phyloP scores from a whole-genome alignment of 2,113 vertebrate species.

The Phylloscopus trochilus region DNA sequence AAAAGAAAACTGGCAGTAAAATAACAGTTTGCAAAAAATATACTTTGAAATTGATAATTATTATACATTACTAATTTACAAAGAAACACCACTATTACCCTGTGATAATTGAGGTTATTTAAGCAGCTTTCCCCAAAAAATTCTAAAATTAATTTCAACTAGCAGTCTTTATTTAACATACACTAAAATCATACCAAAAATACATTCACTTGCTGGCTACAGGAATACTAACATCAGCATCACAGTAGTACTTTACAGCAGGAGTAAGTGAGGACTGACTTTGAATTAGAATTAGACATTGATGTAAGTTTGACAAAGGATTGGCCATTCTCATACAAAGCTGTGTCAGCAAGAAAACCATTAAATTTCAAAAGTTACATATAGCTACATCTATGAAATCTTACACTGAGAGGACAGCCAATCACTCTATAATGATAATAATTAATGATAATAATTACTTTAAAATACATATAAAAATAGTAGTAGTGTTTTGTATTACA shows the following conservation, averaged over 20 bases:
- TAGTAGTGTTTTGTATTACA: conserved; percentile 34
- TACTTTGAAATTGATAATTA: neutral
- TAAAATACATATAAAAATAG: conserved; percentile 71
- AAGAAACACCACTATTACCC: neutral
- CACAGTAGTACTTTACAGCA: neutral
- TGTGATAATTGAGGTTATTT: neutral
- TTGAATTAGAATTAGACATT: neutral
- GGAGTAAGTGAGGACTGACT: neutral
- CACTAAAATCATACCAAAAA: neutral
- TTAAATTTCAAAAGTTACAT: conserved; percentile 14
- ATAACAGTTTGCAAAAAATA: neutral
- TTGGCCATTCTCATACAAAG: neutral
- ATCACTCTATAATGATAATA: neutral
- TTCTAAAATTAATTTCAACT: conserved; percentile 5
- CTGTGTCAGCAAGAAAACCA: neutral
- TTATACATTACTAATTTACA: neutral
- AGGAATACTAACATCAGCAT: neutral
- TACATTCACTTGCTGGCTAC: neutral
- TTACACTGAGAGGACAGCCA: conserved; percentile 75
- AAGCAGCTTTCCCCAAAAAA: neutral
- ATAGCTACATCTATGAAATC: conserved; percentile 71
- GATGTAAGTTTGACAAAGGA: neutral
- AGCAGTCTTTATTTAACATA: neutral
- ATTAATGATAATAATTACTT: conserved; percentile 59
- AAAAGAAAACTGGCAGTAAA: neutral